Evolutionary conservation across 2,888 invertebrate species (phyloP).

Genomic region (Micropterix aruncella): DNA sequence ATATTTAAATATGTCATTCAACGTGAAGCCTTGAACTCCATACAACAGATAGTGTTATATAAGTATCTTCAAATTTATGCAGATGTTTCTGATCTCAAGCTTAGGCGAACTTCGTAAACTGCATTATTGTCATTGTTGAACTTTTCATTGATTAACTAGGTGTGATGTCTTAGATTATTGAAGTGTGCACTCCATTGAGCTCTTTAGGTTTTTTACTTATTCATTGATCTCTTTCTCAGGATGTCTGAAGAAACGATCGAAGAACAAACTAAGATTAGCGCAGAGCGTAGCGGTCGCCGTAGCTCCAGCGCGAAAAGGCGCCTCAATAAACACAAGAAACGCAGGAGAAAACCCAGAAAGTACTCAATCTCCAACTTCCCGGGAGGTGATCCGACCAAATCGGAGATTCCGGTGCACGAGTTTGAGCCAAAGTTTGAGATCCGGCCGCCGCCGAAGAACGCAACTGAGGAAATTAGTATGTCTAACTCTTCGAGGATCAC

Average conservation of each 20-base stretch:
- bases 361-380: neutral
- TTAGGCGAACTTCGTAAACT: no score
- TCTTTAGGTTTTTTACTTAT: no score
- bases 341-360: neutral
- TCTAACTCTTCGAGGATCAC: neutral
- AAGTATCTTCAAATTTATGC: no score
- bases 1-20: no score
- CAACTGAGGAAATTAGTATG: constrained; percentile 1
- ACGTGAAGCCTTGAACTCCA: no score
- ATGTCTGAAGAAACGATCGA: neutral
- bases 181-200: no score
- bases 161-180: no score
- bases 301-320: neutral
- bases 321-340: neutral
- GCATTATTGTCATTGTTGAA: no score
- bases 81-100: no score
- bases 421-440: constrained; percentile 44
- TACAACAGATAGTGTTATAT: no score
- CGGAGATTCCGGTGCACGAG: constrained; percentile 40
- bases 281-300: neutral
- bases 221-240: neutral
- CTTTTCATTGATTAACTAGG: no score
- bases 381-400: constrained; percentile 13
- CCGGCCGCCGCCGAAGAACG: constrained; percentile 29
- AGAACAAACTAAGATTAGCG: neutral